These are phyloP conservation scores for Amphimallon solstitiale DNA, from an alignment of 2,888 invertebrate genomes.

Conservation along the genomic window DNA sequence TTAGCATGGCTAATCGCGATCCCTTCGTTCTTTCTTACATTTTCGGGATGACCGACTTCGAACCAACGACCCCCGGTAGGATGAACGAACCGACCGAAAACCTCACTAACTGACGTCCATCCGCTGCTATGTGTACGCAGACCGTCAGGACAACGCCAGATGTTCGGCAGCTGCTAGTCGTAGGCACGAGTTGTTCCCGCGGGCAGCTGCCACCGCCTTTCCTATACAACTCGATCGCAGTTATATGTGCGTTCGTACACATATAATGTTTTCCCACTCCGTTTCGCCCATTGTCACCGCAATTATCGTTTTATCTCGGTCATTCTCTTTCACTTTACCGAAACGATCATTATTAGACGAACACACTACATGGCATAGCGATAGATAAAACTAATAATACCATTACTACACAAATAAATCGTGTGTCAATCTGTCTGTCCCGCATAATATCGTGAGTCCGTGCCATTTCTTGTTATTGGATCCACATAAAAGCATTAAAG, in stretches of 20 bases:
- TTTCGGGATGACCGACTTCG: no score
- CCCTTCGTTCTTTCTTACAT: no score
- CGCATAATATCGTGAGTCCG: no score
- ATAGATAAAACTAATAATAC: constrained; percentile 27
- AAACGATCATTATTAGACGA: constrained; percentile 1
- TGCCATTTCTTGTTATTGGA: no score
- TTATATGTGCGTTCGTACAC: background rate
- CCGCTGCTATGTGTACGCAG: background rate
- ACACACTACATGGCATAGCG: background rate
- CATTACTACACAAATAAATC: constrained; percentile 17
- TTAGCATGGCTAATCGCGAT: no score
- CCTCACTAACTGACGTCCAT: no score
- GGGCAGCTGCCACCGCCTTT: constrained; percentile 32
- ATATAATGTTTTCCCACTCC: background rate
- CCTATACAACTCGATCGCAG: constrained; percentile 7
- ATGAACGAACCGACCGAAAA: no score
- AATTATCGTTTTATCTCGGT: constrained; percentile 8
- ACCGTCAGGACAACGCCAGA: constrained; percentile 32
- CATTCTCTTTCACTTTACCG: constrained; percentile 2
- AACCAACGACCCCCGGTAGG: no score
- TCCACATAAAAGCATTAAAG: no score
- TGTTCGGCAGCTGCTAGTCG: constrained; percentile 38
- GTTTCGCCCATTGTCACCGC: constrained; percentile 1
- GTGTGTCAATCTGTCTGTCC: constrained; percentile 13
- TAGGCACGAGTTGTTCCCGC: constrained; percentile 29